Percentiles rank a stretch among this genome's conserved stretches.
These are phyloP conservation scores for Hyalella azteca DNA, from an alignment of 2,888 invertebrate species.

Conservation along the genomic window DNA sequence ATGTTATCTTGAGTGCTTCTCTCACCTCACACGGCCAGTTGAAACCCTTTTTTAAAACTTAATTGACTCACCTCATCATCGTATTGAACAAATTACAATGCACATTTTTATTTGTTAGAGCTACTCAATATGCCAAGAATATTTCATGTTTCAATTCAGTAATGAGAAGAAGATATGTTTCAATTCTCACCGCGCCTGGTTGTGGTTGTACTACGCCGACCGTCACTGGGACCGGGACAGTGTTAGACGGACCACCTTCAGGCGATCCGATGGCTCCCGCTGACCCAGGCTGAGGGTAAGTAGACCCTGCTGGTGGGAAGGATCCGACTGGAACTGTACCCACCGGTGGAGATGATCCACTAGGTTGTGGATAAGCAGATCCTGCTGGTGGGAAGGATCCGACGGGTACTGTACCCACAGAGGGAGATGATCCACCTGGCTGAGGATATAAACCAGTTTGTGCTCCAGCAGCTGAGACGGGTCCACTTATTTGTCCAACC, in stretches of 20 bases:
- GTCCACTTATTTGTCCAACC: neutral
- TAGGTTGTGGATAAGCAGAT: neutral
- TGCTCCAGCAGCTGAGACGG: neutral
- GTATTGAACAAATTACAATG: no score
- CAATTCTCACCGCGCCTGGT: no score
- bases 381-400: neutral
- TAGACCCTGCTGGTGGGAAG: neutral
- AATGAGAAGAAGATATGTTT: no score
- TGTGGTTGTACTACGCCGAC: neutral
- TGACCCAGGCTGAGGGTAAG: neutral
- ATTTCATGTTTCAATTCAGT: no score
- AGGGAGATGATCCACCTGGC: neutral
- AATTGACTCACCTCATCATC: no score
- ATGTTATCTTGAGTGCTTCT: no score
- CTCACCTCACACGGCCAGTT: no score
- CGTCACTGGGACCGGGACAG: neutral
- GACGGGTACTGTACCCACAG: neutral
- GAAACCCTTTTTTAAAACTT: no score
- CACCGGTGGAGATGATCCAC: neutral
- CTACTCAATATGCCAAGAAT: no score
- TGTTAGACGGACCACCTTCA: neutral
- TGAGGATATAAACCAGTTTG: neutral
- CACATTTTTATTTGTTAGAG: no score
- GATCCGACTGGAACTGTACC: neutral
- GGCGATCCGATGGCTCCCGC: neutral